phyloP scores from a whole-genome alignment of 2,113 vertebrate species.

The Alosa alosa region DNA sequence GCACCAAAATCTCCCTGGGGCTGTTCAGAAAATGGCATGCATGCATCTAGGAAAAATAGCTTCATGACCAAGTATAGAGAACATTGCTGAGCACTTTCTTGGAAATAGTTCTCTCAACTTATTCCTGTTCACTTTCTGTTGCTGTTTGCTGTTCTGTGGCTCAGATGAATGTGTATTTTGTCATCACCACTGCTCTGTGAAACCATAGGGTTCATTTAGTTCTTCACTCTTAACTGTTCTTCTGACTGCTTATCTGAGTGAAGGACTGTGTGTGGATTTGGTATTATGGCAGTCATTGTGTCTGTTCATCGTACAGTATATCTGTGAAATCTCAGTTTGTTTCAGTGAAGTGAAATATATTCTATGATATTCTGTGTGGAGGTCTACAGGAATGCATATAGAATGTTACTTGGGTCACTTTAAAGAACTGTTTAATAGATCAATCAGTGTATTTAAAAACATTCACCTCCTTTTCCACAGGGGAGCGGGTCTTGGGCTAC shows the following conservation, averaged over 20 bases:
- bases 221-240: not conserved
- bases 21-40: not conserved
- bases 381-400: not conserved
- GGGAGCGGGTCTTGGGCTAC: slow-evolving; percentile 83
- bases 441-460: not conserved
- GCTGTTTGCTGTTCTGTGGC: no score
- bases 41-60: not conserved
- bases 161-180: no score
- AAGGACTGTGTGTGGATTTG: not conserved
- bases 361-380: not conserved
- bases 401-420: not conserved
- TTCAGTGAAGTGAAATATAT: not conserved
- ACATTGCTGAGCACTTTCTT: no score
- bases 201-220: no score
- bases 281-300: not conserved
- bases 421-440: not conserved
- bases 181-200: no score
- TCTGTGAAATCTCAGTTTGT: not conserved
- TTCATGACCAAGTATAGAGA: no score
- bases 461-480: slow-evolving; percentile 56
- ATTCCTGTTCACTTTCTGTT: not conserved
- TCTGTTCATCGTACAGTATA: not conserved
- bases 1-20: not conserved
- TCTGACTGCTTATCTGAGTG: not conserved
- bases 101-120: no score